Evolutionary conservation across 2,888 invertebrate genomes (phyloP).

Genomic region (Dryococelus australis): DNA sequence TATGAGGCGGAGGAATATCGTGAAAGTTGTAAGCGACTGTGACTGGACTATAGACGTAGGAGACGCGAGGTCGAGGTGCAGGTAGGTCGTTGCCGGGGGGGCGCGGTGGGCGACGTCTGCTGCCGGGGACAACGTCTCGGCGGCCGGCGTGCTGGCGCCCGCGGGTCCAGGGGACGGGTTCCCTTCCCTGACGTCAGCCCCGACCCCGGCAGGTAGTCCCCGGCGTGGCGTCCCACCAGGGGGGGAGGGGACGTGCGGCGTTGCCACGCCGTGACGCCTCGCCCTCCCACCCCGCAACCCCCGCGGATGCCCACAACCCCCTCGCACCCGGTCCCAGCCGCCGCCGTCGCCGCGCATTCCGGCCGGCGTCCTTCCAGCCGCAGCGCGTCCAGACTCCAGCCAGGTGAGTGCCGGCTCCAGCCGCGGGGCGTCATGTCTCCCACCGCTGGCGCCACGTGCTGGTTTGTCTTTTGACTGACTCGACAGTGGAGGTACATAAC

Average conservation of each 20-base stretch:
- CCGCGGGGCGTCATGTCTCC: no score
- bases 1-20: no score
- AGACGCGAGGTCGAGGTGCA: no score
- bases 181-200: neutral
- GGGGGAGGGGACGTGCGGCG: neutral
- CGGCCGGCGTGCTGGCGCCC: neutral
- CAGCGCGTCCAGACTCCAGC: neutral
- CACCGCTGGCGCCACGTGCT: neutral
- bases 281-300: neutral
- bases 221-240: neutral
- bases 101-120: neutral
- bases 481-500: no score
- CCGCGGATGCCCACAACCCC: neutral
- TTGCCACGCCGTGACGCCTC: slow-evolving; percentile 16
- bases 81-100: neutral
- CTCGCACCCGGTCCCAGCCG: neutral
- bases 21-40: no score
- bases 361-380: slow-evolving; percentile 4
- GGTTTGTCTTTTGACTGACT: no score
- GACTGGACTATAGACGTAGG: no score
- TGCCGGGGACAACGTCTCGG: neutral
- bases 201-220: neutral
- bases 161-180: neutral
- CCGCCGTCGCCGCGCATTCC: neutral
- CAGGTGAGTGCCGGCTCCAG: neutral